Evolutionary conservation across 2,113 vertebrate species (phyloP).

Genomic region (Regulus satrapa): DNA sequence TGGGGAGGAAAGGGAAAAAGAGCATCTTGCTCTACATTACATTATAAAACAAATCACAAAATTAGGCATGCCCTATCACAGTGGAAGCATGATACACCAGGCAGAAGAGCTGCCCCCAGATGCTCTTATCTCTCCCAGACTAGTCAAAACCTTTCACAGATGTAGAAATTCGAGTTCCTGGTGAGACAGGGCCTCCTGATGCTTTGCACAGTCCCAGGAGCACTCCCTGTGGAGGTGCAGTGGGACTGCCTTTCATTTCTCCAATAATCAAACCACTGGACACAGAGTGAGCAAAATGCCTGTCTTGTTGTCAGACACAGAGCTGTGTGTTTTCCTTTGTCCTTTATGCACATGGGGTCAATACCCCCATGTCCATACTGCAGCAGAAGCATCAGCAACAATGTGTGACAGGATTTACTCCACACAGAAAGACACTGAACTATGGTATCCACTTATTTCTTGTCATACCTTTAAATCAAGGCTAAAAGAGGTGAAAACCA

Average conservation of each 20-base stretch:
- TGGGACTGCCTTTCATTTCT: background rate
- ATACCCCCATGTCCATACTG: too few relatives aligned
- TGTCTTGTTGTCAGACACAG: background rate
- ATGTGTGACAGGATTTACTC: background rate
- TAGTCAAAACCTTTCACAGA: background rate
- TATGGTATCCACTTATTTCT: background rate
- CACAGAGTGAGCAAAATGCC: background rate
- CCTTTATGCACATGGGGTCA: background rate
- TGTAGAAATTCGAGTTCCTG: background rate
- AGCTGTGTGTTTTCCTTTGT: background rate
- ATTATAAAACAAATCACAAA: background rate
- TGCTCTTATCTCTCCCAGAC: background rate
- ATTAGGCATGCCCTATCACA: background rate
- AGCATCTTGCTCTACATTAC: background rate
- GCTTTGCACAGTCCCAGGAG: background rate
- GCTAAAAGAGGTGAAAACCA: slow-evolving; percentile 31
- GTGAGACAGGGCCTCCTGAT: background rate
- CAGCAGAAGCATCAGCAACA: background rate
- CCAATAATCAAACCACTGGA: background rate
- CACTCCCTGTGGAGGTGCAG: background rate
- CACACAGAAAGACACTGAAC: background rate
- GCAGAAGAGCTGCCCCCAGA: background rate
- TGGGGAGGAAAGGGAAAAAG: background rate
- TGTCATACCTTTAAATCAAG: slow-evolving; percentile 42
- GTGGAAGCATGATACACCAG: accelerated